Base-by-base conservation (phyloP, 2,113 vertebrate species). In the Stercorarius parasiticus region DNA sequence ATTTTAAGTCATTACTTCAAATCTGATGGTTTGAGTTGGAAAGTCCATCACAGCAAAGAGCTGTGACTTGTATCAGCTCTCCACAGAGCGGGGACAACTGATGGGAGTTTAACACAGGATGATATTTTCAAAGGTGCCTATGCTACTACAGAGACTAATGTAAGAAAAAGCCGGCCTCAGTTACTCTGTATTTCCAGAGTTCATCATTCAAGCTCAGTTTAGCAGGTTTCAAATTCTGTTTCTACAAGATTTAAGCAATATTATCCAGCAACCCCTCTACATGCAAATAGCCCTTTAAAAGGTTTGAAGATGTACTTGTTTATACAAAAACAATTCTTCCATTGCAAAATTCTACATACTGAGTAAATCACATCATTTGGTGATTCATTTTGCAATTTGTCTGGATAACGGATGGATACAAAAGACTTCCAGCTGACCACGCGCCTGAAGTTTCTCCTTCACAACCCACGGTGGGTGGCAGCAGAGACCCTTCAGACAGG, bases 401-500 rank as follows among this genome's bases (percentile, higher is more conserved):
- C 56, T 55, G 61, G 49, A 11, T 36, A 87, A 88, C 2, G 2
- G 67, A 88, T 1, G 2, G 64, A 79, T 43, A 50, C 27, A 49
- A 52, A 92, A 97, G 62, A 42, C 53, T 86, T 79, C 45, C 73
- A 82, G 72, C 67, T 93, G 90, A 93, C 45, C 72, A 71, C 64
- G 61, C 4, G 59, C 40, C 50, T 59, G 74, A 82, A 92, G 34
- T 40, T 65, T 97, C 83, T 95, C 88, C 71, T 95, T 59, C 10
- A 2, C 53, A 93, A 27, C 56, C 74, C 93, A 95, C 97, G 1
- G 93, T 96, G 82, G 64, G 95, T 97, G 97, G 90, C 59, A 78
- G 95, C 83, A 88, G 93, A 96, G 96, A 83, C 92, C 94, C 67
- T 1, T 61, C 56, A 88, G 92, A 88, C 12, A 13, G 29, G 38